Evolutionary conservation across 2,888 invertebrate species (phyloP), one percentile per base, ranked within the genome.

Genomic region (Malacosoma neustria): DNA sequence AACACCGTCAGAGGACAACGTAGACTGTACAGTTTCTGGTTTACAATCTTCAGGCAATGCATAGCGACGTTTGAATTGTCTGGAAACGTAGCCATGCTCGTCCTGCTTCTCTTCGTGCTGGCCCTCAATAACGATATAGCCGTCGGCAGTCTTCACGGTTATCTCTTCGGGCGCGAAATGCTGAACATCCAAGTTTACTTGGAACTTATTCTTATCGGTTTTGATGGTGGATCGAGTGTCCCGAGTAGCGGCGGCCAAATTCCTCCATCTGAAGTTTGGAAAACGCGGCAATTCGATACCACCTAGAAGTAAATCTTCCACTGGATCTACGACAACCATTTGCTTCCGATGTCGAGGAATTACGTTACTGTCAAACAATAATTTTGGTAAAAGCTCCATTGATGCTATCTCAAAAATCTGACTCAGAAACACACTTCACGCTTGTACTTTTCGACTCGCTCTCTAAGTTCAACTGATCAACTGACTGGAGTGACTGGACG

Each of bases 91-190:
- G 0, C 94, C 94, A 55, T 93, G 91, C 3, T 91, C 90, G 47
- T 93, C 93, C 38, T 90, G 87, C 46, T 89, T 90, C 53, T 94
- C 94, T 49, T 93, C 92, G 51, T 95, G 95, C 57, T 92, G 92
- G 0, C 92, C 94, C 67, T 94, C 93, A 9, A 93, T 80, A 0
- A 93, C 86, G 2, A 95, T 87, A 35, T 75, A 87, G 34, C 90
- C 89, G 35, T 92, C 93, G 0, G 89, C 80, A 0, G 92, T 92
- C 64, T 93, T 94, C 0, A 95, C 93, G 0, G 88, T 87, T 13
- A 95, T 89, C 61, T 95, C 94, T 32, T 91, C 89, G 0, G 94
- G 94, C 3, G 88, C 77, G 54, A 93, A 95, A 47, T 94, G 92
- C 43, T 92, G 90, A 0, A 94, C 93, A 60, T 94, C 93, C 57